phyloP scores from a whole-genome alignment of 2,113 vertebrate genomes.

The Cranoglanis bouderius region DNA sequence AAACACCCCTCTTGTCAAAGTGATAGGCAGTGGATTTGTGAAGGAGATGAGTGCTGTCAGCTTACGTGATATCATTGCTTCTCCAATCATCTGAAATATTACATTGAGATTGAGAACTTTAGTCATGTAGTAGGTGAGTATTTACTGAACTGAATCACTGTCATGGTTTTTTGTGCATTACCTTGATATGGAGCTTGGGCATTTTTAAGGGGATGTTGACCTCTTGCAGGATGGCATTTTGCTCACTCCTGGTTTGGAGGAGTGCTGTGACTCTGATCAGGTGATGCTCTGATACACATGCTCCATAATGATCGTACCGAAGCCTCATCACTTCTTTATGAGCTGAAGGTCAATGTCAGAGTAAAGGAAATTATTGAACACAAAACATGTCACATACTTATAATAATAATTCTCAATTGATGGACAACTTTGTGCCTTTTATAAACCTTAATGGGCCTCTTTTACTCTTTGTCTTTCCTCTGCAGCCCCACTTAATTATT shows the following conservation, averaged over 20 bases:
- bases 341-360: slow-evolving; percentile 50
- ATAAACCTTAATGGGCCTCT: not conserved
- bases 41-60: slow-evolving; percentile 68
- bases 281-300: slow-evolving; percentile 68
- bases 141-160: not conserved
- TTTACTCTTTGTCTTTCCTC: not conserved
- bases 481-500: not conserved
- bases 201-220: slow-evolving; percentile 69
- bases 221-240: slow-evolving; percentile 59
- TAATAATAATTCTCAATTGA: too few species aligned
- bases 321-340: slow-evolving; percentile 73
- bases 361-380: not conserved
- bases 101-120: not conserved
- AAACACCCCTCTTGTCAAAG: slow-evolving; percentile 70
- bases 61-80: slow-evolving; percentile 51
- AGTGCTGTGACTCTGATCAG: slow-evolving; percentile 70
- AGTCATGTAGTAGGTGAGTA: not conserved
- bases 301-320: slow-evolving; percentile 69
- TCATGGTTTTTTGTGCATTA: slow-evolving; percentile 36
- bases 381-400: not conserved
- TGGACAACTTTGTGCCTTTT: not conserved
- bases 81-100: slow-evolving; percentile 65
- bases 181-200: slow-evolving; percentile 70
- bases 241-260: slow-evolving; percentile 52
- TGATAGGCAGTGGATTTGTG: slow-evolving; percentile 73